Percentiles rank a stretch among this genome's conserved stretches.
Conservation (phyloP, 2,113 vertebrate genomes). For the Misgurnus anguillicaudatus region DNA sequence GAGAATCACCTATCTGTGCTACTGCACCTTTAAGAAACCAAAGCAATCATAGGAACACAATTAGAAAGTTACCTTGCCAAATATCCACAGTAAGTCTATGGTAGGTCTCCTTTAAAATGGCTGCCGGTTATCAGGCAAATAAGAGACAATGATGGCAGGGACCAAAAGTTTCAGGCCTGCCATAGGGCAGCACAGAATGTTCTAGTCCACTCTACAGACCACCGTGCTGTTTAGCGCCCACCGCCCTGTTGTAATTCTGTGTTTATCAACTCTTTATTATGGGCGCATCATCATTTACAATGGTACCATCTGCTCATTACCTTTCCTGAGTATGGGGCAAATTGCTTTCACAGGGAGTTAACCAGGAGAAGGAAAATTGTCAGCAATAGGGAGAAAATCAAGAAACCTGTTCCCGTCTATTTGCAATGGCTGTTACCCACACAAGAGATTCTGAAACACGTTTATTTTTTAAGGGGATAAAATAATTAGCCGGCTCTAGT, state of each 20-base stretch:
- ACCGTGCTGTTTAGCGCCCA: constrained; percentile 58
- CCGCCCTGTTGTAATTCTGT: constrained; percentile 79
- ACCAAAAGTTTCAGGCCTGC: constrained; percentile 29
- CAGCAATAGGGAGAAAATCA: constrained; percentile 68
- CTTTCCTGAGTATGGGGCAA: constrained; percentile 78
- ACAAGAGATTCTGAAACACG: constrained; percentile 63
- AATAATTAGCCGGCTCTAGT: constrained; percentile 72
- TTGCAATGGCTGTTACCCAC: constrained; percentile 67
- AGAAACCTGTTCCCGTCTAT: constrained; percentile 68
- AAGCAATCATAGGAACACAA: too few relatives aligned
- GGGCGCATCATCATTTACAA: constrained; percentile 81
- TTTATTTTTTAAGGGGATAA: constrained; percentile 75
- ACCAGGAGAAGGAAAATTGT: constrained; percentile 69
- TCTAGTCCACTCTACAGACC: constrained; percentile 50
- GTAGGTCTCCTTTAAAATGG: neutral
- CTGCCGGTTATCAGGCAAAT: neutral
- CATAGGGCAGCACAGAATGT: constrained; percentile 43
- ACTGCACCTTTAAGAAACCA: too few relatives aligned
- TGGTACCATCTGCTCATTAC: constrained; percentile 82
- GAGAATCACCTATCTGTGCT: too few relatives aligned
- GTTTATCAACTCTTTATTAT: constrained; percentile 84
- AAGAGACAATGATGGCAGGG: neutral
- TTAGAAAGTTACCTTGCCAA: too few relatives aligned
- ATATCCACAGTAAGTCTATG: too few relatives aligned
- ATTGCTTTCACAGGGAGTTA: constrained; percentile 79